Evolutionary conservation across 2,113 vertebrate genomes (phyloP).

Genomic region (Nannobrachium achirus): DNA sequence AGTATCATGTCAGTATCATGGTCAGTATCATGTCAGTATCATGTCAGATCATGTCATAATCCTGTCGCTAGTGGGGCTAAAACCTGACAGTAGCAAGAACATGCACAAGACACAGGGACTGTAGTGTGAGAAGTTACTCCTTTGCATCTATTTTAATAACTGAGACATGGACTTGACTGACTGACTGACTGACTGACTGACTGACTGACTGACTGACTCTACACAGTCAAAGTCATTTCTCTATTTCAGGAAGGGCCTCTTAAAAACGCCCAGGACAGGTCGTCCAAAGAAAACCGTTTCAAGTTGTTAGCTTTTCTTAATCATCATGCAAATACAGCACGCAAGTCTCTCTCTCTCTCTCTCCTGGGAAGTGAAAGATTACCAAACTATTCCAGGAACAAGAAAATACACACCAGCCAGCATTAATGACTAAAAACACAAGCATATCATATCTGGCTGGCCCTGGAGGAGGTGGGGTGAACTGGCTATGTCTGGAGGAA

Average conservation of each 20-base stretch:
- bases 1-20: too few relatives aligned
- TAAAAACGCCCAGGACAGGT: conserved; percentile 12
- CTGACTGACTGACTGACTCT: not conserved
- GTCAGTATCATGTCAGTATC: too few relatives aligned
- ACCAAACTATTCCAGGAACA: conserved; percentile 39
- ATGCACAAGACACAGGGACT: too few relatives aligned
- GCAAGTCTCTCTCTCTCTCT: conserved; percentile 1
- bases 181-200: too few relatives aligned
- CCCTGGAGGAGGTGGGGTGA: conserved; percentile 50
- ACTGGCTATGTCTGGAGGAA: conserved; percentile 56
- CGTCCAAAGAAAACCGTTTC: conserved; percentile 51
- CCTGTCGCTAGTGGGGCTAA: too few relatives aligned
- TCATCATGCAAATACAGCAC: conserved; percentile 47
- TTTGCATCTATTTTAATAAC: too few relatives aligned
- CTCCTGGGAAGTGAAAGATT: conserved; percentile 40
- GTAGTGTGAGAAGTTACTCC: too few relatives aligned
- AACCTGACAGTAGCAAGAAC: too few relatives aligned
- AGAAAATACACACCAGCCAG: conserved; percentile 48
- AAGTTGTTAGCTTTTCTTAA: conserved; percentile 51
- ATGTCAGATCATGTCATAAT: too few relatives aligned
- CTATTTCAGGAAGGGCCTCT: conserved; percentile 26
- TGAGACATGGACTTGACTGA: not conserved
- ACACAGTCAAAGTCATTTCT: not conserved
- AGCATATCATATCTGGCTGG: conserved; percentile 44
- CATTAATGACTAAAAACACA: conserved; percentile 48